Conservation (phyloP, 2,888 invertebrate species). For the Eupeodes luniger region DNA sequence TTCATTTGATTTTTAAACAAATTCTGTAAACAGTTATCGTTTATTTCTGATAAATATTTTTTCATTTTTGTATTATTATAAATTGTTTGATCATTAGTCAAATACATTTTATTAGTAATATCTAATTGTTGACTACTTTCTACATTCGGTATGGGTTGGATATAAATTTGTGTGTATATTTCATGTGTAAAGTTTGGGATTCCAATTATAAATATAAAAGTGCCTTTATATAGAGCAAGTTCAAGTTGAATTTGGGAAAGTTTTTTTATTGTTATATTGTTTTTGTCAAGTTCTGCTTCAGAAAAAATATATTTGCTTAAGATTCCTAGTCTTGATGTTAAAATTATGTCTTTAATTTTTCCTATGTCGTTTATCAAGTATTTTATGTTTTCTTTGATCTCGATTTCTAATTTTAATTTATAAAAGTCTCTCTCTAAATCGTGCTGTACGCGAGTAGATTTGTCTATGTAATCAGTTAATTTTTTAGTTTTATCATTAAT, state of each 20-base stretch:
- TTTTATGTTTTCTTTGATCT: neutral
- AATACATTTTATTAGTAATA: neutral
- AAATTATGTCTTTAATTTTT: neutral
- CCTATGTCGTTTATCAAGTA: neutral
- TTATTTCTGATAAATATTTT: neutral
- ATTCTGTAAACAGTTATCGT: neutral
- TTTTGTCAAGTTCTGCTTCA: neutral
- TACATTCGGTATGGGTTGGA: neutral
- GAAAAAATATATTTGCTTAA: too few species aligned
- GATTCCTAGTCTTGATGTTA: neutral
- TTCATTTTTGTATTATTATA: neutral
- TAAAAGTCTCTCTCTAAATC: neutral
- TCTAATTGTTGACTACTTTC: neutral
- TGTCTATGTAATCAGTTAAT: neutral
- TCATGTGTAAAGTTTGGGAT: neutral
- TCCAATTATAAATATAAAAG: neutral
- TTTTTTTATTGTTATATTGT: constrained; percentile 3
- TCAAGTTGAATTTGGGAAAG: neutral
- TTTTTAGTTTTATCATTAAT: neutral
- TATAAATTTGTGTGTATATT: constrained; percentile 3
- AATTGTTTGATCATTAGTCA: neutral
- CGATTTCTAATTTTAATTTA: neutral
- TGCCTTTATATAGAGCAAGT: neutral
- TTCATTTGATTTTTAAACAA: too few species aligned
- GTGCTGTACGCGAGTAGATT: neutral